Conservation (phyloP, 2,888 invertebrate genomes). For the Hypsopygia costalis region DNA sequence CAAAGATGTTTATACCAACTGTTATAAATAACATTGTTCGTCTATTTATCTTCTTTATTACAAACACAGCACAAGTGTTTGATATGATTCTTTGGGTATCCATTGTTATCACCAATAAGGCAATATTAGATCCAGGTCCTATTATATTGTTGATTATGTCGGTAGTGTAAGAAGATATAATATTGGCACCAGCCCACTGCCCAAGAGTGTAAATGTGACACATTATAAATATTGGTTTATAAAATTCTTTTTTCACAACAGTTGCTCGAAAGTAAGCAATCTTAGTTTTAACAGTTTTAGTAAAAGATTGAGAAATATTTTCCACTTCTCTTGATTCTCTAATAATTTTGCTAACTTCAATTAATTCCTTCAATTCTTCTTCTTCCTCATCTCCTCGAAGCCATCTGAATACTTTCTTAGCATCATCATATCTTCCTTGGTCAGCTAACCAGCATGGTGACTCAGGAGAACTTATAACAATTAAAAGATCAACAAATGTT, state of each 20-base stretch:
- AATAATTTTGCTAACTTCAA: conserved; percentile 20
- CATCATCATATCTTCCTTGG: conserved; percentile 61
- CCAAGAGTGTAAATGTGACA: conserved; percentile 44
- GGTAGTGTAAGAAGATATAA: conserved; percentile 40
- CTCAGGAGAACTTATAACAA: conserved; percentile 56
- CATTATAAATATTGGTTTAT: conserved; percentile 51
- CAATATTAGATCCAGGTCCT: conserved; percentile 33
- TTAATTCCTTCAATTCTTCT: conserved; percentile 42
- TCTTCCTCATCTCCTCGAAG: conserved; percentile 53
- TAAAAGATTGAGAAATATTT: conserved; percentile 18
- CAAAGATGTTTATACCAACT: conserved; percentile 31
- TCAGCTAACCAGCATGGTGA: conserved; percentile 80
- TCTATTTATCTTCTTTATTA: conserved; percentile 42
- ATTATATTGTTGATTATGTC: conserved; percentile 40
- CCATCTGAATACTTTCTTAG: conserved; percentile 68
- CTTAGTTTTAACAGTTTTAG: conserved; percentile 20
- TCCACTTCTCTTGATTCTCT: conserved; percentile 24
- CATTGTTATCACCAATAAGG: conserved; percentile 38
- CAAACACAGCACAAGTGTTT: conserved; percentile 34
- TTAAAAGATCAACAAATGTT: conserved; percentile 44
- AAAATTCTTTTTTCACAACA: conserved; percentile 43
- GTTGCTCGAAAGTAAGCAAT: conserved; percentile 26
- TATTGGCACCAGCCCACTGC: conserved; percentile 47
- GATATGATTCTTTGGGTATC: conserved; percentile 44
- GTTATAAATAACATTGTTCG: conserved; percentile 41